phyloP scores from a whole-genome alignment of 1,140 invertebrate species.

The Brachionus rubens region DNA sequence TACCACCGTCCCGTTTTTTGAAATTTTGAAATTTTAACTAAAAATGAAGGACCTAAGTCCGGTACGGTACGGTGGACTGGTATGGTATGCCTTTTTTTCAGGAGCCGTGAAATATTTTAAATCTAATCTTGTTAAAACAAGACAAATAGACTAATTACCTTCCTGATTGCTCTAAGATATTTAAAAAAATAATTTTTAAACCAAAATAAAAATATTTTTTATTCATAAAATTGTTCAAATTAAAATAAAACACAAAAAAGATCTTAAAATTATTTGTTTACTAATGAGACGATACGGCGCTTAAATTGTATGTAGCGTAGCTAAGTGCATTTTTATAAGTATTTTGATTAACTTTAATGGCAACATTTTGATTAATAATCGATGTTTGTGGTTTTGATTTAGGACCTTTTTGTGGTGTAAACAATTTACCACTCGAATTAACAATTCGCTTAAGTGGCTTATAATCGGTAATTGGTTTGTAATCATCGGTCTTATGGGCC shows the following conservation, averaged over 20 bases:
- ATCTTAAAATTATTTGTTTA: not conserved
- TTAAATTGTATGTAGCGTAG: slow-evolving; percentile 32
- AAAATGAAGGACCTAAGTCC: no score
- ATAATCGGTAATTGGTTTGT: slow-evolving; percentile 49
- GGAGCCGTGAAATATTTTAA: no score
- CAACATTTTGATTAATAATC: slow-evolving; percentile 57
- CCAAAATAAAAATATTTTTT: not conserved
- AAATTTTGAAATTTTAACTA: no score
- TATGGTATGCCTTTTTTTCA: no score
- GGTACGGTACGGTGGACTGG: no score
- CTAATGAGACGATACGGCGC: slow-evolving; percentile 28
- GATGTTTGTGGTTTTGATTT: slow-evolving; percentile 56
- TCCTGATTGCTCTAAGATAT: no score
- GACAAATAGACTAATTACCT: no score
- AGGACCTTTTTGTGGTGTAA: slow-evolving; percentile 56
- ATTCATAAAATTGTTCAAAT: not conserved
- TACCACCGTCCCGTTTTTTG: no score
- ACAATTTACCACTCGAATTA: slow-evolving; percentile 58
- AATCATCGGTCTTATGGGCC: slow-evolving; percentile 55
- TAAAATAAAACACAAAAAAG: not conserved
- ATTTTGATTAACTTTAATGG: slow-evolving; percentile 51
- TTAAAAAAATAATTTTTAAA: no score
- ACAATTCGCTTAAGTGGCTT: slow-evolving; percentile 53
- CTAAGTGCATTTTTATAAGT: slow-evolving; percentile 15
- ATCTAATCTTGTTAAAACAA: no score